Conservation (phyloP, 2,888 invertebrate species). For the Melolontha melolontha region DNA sequence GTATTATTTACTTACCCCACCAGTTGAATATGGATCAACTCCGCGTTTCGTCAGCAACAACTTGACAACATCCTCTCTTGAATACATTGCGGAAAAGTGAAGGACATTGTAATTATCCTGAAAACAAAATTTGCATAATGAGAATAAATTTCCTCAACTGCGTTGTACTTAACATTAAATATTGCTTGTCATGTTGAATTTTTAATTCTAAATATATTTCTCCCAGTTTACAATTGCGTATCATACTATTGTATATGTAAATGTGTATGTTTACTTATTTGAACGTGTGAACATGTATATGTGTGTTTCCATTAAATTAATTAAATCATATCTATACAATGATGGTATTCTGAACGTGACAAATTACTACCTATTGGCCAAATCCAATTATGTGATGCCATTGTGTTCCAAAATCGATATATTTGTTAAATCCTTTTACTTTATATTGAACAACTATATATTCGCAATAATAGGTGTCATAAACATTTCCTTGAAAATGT, state of each 20-base stretch:
- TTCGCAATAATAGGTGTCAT: conserved; percentile 2
- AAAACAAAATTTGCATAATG: conserved; percentile 54
- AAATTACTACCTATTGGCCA: conserved; percentile 21
- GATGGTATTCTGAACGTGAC: conserved; percentile 12
- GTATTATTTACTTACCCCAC: conserved; percentile 82
- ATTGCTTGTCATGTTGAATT: background rate
- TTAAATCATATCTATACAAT: conserved; percentile 34
- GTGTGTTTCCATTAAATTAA: conserved; percentile 32
- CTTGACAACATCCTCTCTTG: conserved; percentile 94
- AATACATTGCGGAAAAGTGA: conserved; percentile 95
- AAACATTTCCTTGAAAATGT: background rate
- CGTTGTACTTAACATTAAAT: conserved; percentile 6
- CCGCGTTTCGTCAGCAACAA: conserved; percentile 87
- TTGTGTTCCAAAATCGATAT: conserved; percentile 30
- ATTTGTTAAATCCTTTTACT: conserved; percentile 15
- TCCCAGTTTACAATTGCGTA: too few species aligned
- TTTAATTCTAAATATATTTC: background rate
- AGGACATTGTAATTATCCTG: conserved; percentile 97
- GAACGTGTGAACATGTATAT: background rate
- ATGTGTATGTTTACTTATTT: background rate
- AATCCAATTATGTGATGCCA: conserved; percentile 27
- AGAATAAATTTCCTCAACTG: conserved; percentile 2
- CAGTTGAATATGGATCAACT: conserved; percentile 92
- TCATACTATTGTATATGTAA: background rate
- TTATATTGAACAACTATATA: conserved; percentile 11